Evolutionary conservation across 2,888 invertebrate genomes (phyloP), one percentile per base, ranked within the genome.

Genomic region (Dascillus cervinus): DNA sequence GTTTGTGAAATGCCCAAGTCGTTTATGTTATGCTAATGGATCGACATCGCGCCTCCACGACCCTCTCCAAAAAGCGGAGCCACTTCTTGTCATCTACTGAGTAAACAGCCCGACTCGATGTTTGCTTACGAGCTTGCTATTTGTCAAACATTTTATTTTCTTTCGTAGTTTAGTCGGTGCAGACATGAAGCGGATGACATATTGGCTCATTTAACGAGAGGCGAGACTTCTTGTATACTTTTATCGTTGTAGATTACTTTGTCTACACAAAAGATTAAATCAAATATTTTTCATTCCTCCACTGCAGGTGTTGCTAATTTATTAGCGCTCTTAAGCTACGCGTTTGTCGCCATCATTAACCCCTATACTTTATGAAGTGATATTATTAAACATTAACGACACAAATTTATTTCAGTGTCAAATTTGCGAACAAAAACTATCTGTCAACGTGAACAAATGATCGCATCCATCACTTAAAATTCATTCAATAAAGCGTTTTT

Each of bases 241-340:
- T 62, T 60, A 60, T 62, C 56, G 58, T 56, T 56, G 56, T 53
- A 58, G 61, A 62, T 62, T 63, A 62, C 60, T 55, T 56, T 61
- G 62, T 63, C 62, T 60, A 56, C 61, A 60, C 58, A 59, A 62
- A 60, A 62, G 61, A 64, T 64, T 64, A 63, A 62, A 61, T 60
- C 60, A 62, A 62, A 62, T 61, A 63, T 62, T 64, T 64, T 63
- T 62, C 62, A 62, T 57, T 53, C 55, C 43, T 38, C 29, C 34
- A 38, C 29, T 34, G 30, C 38, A 34, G 33, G 24, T 31, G 34
- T 31, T n/a, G n/a, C n/a, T n/a, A n/a, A n/a, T n/a, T n/a, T n/a
- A n/a, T n/a, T n/a, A n/a, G n/a, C n/a, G n/a, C n/a, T n/a, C n/a
- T n/a, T n/a, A n/a, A n/a, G n/a, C n/a, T n/a, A n/a, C n/a, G n/a